A percentile compares a stretch with the other conserved stretches of the same genome.
Evolutionary conservation across 2,113 vertebrate species (phyloP).

Genomic region (Cathartes aura): DNA sequence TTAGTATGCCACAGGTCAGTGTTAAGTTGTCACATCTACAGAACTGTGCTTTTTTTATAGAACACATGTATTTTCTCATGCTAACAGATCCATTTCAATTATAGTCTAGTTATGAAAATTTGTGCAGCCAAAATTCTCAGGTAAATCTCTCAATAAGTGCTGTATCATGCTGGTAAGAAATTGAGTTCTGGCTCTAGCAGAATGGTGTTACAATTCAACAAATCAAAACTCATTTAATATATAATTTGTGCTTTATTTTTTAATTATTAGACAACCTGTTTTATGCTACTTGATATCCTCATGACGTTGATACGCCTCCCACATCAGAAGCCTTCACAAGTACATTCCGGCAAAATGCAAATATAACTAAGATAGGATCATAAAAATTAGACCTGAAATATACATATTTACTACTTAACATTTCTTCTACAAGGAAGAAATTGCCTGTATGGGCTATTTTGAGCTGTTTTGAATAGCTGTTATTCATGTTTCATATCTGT

Average conservation of each 20-base stretch:
- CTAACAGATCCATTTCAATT: not conserved
- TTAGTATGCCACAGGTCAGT: not conserved
- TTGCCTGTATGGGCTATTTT: not conserved
- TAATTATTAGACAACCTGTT: not conserved
- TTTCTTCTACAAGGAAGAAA: not conserved
- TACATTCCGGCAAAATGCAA: not conserved
- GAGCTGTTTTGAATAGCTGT: not conserved
- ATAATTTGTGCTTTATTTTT: not conserved
- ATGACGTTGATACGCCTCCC: accelerated
- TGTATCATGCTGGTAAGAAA: not conserved
- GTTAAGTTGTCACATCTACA: not conserved
- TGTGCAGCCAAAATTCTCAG: not conserved
- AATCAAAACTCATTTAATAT: not conserved
- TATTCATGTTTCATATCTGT: not conserved
- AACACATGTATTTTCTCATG: not conserved
- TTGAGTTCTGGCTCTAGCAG: not conserved
- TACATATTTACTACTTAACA: not conserved
- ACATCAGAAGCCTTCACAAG: not conserved
- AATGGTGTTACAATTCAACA: not conserved
- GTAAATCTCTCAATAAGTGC: not conserved
- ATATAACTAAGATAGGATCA: not conserved
- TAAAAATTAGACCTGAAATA: not conserved
- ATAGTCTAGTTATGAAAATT: not conserved
- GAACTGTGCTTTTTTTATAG: not conserved
- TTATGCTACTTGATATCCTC: not conserved